These are phyloP conservation scores for Pterocles burchelli DNA, from an alignment of 2,113 vertebrate species.

Conservation along the genomic window DNA sequence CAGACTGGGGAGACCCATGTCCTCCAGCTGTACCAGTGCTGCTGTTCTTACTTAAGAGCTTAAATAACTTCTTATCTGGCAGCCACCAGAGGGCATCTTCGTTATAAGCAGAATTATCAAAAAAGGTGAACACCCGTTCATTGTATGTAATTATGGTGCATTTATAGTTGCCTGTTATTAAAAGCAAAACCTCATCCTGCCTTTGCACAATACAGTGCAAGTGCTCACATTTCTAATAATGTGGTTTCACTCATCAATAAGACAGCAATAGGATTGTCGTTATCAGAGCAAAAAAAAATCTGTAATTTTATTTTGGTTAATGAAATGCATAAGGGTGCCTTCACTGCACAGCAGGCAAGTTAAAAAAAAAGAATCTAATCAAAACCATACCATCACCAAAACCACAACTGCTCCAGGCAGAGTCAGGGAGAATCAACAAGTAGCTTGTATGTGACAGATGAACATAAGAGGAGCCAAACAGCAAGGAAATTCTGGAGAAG, in stretches of 20 bases:
- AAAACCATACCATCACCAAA: neutral
- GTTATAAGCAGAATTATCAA: neutral
- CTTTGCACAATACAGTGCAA: neutral
- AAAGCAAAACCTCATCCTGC: neutral
- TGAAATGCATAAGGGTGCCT: neutral
- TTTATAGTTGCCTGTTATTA: neutral
- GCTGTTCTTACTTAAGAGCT: neutral
- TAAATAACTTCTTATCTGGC: neutral
- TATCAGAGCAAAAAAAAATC: neutral
- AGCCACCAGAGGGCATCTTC: conserved; percentile 71
- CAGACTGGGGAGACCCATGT: neutral
- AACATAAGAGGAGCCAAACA: neutral
- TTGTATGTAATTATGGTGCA: accelerated
- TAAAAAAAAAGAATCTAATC: neutral
- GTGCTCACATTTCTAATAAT: neutral
- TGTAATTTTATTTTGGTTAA: neutral
- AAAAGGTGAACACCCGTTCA: neutral
- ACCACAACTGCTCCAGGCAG: neutral
- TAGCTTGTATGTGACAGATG: neutral
- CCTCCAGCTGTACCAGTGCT: neutral
- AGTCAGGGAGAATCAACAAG: neutral
- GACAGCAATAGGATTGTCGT: neutral
- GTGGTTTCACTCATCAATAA: neutral
- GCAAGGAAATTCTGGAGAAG: neutral
- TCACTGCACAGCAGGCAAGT: neutral